phyloP scores from a whole-genome alignment of 2,113 vertebrate genomes.

The Cercopithecus mona region DNA sequence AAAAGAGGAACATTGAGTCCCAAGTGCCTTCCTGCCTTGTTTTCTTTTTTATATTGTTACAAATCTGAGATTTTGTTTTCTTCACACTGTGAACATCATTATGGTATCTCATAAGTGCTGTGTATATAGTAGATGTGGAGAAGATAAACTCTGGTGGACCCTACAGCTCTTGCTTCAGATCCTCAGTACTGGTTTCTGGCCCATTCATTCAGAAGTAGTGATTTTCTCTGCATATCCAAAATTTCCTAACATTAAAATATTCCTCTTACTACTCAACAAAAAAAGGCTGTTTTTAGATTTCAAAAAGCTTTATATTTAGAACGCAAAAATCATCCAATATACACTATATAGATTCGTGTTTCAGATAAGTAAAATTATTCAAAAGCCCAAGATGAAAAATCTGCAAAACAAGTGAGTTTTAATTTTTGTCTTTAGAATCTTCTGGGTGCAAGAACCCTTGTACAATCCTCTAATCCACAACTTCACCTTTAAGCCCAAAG shows the following conservation, averaged over 20 bases:
- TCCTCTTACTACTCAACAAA: background rate
- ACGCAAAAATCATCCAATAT: background rate
- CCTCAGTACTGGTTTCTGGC: background rate
- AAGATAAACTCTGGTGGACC: background rate
- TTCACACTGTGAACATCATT: background rate
- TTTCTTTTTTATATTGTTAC: slow-evolving; percentile 26
- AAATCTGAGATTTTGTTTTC: slow-evolving; percentile 51
- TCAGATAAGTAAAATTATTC: slow-evolving; percentile 43
- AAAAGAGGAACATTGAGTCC: slow-evolving; percentile 32
- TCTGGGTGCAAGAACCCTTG: background rate
- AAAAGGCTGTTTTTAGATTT: slow-evolving; percentile 25
- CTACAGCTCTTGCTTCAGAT: background rate
- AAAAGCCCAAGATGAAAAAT: slow-evolving; percentile 12
- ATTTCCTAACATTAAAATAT: slow-evolving; percentile 24
- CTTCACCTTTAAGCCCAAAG: background rate
- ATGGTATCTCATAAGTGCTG: background rate
- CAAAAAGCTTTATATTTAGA: slow-evolving; percentile 43
- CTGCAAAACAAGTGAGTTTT: slow-evolving; percentile 14
- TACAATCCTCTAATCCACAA: background rate
- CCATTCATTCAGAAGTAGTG: slow-evolving; percentile 18
- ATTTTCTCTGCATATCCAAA: slow-evolving; percentile 20
- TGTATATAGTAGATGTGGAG: background rate
- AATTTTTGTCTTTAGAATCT: slow-evolving; percentile 10
- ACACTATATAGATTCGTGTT: background rate
- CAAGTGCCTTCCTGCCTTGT: slow-evolving; percentile 22